Percentiles rank a stretch among this genome's conserved stretches.
Conservation (phyloP, 2,888 invertebrate genomes). For the Brassicogethes aeneus region DNA sequence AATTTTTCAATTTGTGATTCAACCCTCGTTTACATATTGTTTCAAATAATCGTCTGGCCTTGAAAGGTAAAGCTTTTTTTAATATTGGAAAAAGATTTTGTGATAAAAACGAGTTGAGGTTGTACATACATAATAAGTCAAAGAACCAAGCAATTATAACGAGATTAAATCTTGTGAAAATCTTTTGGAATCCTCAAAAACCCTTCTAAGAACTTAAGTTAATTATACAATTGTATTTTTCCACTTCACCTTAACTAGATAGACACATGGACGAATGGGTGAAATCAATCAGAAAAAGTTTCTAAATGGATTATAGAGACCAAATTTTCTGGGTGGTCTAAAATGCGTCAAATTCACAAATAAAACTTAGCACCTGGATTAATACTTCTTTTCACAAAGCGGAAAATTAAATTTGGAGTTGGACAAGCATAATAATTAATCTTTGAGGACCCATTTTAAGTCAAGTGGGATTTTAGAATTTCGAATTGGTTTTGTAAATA, state of each 20-base stretch:
- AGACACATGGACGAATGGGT: background rate
- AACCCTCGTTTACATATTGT: background rate
- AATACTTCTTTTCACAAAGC: background rate
- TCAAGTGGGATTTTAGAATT: constrained; percentile 15
- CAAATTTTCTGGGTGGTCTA: background rate
- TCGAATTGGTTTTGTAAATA: constrained; percentile 15
- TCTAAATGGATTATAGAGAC: background rate
- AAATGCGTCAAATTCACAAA: background rate
- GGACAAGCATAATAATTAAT: too few species aligned
- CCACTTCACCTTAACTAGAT: background rate
- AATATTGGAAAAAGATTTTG: too few species aligned
- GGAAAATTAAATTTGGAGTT: constrained; percentile 11
- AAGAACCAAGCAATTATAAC: too few species aligned
- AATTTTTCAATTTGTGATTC: background rate
- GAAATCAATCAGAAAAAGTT: background rate
- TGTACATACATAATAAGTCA: too few species aligned
- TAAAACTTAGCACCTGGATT: background rate
- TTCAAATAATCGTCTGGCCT: background rate
- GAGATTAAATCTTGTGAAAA: too few species aligned
- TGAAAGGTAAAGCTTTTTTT: background rate
- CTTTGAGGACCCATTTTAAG: constrained; percentile 13
- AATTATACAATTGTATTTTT: background rate
- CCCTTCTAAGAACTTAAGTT: too few species aligned
- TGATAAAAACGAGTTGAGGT: too few species aligned
- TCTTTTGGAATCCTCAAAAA: too few species aligned